phyloP scores from a whole-genome alignment of 2,113 vertebrate species.

The Periophthalmus modestus region DNA sequence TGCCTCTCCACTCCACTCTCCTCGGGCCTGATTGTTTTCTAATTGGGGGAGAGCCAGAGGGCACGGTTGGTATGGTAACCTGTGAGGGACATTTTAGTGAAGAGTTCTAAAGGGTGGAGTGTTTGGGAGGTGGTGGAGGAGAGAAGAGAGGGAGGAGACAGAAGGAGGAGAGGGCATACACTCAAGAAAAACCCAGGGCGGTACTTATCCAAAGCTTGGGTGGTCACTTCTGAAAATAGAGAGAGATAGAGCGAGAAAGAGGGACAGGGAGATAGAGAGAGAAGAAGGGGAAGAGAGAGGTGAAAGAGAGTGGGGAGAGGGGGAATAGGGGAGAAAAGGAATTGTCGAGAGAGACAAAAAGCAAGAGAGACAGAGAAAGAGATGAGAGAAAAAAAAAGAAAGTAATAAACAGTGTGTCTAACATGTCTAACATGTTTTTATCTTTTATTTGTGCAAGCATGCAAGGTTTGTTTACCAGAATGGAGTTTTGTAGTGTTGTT shows the following conservation, averaged over 20 bases:
- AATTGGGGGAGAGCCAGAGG: constrained; percentile 78
- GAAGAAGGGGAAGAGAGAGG: background rate
- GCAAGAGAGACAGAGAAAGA: background rate
- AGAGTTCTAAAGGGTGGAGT: constrained; percentile 10
- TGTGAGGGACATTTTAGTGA: constrained; percentile 55
- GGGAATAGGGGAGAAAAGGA: background rate
- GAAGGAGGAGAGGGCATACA: constrained; percentile 38
- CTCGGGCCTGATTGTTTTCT: constrained; percentile 76
- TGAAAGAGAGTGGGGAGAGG: background rate
- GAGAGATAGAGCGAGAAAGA: background rate
- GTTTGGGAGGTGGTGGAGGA: constrained; percentile 36
- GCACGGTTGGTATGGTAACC: constrained; percentile 80
- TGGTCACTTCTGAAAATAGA: constrained; percentile 67
- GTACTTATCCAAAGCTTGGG: constrained; percentile 57
- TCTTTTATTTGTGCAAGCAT: constrained; percentile 11
- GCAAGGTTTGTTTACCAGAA: constrained; percentile 4
- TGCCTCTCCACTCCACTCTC: constrained; percentile 51
- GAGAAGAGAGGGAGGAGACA: background rate
- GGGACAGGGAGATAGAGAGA: background rate
- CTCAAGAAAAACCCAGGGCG: constrained; percentile 61
- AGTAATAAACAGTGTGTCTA: background rate
- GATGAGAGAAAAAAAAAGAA: no score
- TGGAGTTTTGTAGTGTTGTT: background rate
- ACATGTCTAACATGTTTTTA: background rate
- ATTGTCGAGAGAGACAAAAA: background rate